Percentiles rank a stretch among this genome's conserved stretches.
Evolutionary conservation across 2,113 vertebrate species (phyloP).

Genomic region (Entomyzon cyanotis): DNA sequence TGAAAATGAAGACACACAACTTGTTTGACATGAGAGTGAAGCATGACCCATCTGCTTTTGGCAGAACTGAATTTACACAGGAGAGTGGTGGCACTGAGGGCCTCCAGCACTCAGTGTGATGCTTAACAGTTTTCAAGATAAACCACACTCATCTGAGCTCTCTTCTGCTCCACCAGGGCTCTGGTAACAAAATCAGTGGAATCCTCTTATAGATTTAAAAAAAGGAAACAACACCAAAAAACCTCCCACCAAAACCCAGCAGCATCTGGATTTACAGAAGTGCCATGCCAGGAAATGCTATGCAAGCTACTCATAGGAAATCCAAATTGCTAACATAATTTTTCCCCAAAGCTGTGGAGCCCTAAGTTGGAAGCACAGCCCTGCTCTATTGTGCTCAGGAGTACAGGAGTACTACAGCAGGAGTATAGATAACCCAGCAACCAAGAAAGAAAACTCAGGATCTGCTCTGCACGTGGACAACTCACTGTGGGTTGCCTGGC

Average conservation of each 20-base stretch:
- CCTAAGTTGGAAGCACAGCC: not conserved
- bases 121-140: not conserved
- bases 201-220: not conserved
- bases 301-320: not conserved
- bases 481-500: accelerated
- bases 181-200: not conserved
- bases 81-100: not conserved
- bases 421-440: not conserved
- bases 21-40: not conserved
- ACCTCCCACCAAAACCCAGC: not conserved
- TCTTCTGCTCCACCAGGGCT: not conserved
- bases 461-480: not conserved
- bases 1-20: not conserved
- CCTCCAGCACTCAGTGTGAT: not conserved
- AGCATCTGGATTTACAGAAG: not conserved
- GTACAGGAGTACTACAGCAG: not conserved
- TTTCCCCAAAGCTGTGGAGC: not conserved
- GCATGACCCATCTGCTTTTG: not conserved
- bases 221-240: not conserved
- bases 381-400: not conserved
- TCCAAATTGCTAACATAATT: not conserved
- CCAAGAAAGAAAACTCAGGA: not conserved
- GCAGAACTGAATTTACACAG: not conserved
- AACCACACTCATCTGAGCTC: not conserved
- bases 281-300: not conserved